These are phyloP conservation scores for Xylocopa sonorina DNA, from an alignment of 1,140 invertebrate species.

Conservation along the genomic window DNA sequence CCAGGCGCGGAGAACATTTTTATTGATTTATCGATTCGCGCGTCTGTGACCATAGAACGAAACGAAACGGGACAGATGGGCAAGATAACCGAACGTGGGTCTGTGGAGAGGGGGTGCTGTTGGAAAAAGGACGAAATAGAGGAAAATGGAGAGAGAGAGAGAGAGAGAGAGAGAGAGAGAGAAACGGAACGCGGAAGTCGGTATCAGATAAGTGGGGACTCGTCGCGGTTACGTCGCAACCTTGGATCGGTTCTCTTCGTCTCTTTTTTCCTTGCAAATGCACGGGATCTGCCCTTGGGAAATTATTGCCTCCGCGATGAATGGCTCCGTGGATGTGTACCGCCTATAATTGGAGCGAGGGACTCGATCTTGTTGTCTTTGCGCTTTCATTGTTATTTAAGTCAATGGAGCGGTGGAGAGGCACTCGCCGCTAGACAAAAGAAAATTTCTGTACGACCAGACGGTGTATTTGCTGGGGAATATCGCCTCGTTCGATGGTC, in stretches of 20 bases:
- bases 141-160: not conserved
- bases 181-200: not conserved
- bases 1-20: constrained; percentile 5
- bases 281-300: constrained; percentile 13
- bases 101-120: too few relatives aligned
- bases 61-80: not conserved
- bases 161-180: constrained; percentile 25
- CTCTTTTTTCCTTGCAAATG: constrained; percentile 1
- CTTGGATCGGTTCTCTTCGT: constrained; percentile 3
- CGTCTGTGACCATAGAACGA: not conserved
- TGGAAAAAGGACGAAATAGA: too few relatives aligned
- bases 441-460: constrained; percentile 29
- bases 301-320: constrained; percentile 19
- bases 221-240: not conserved
- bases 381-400: constrained; percentile 40
- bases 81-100: not conserved
- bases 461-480: not conserved
- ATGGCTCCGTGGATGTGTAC: constrained; percentile 1
- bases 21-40: constrained; percentile 38
- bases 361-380: constrained; percentile 43
- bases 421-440: constrained; percentile 30
- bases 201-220: not conserved
- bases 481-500: constrained; percentile 21
- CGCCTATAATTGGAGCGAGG: constrained; percentile 38
- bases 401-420: constrained; percentile 35